Base-by-base conservation (phyloP, 2,113 vertebrate genomes). In the Carassius carassius region DNA sequence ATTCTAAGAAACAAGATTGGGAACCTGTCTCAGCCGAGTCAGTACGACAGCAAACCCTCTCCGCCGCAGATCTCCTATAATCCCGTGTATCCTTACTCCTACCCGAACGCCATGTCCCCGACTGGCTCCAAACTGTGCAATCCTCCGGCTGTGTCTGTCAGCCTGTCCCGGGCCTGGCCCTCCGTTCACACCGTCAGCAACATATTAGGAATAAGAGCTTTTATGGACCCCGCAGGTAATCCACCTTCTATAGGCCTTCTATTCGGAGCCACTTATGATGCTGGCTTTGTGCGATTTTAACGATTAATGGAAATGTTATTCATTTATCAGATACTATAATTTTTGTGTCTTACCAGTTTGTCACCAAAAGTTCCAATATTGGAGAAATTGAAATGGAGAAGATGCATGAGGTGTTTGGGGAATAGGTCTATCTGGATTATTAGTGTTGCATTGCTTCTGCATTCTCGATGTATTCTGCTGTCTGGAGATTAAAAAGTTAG, bases 1-100 rank as follows among this genome's bases (percentile, higher is more conserved):
- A 98, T 98, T 86, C 89, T 98, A 80, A 91, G 97, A 32, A 97
- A 98, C 91, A 98, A 98, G 72, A 95, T 98, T 75, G 96, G 96
- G 19, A 94, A 90, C 76, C 86, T 96, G 72, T 94, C 95, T 0
- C 95, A 96, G 87, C 92, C 95, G 0, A 91, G 88, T 32, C 94
- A 93, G 0, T 93, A 92, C 32, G 96, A 96, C 29, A 49, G 86
- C 89, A 97, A 96, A 83, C 93, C 95, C 63, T 91, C 88, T 0
- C 89, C 93, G 0, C 92, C 95, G 0, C 95, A 91, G 81, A 89
- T 96, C 78, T 93, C 96, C 14, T 96, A 97, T 90, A 96, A 95
- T 16, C 96, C 94, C 87, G 90, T 97, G 76, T 97, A 96, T 89
- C 95, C 96, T 32, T 97, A 96, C 82, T 94, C 96, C 1, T 97